Conservation (phyloP, 1,140 invertebrate species). For the Ceratoteleas bidentatus region DNA sequence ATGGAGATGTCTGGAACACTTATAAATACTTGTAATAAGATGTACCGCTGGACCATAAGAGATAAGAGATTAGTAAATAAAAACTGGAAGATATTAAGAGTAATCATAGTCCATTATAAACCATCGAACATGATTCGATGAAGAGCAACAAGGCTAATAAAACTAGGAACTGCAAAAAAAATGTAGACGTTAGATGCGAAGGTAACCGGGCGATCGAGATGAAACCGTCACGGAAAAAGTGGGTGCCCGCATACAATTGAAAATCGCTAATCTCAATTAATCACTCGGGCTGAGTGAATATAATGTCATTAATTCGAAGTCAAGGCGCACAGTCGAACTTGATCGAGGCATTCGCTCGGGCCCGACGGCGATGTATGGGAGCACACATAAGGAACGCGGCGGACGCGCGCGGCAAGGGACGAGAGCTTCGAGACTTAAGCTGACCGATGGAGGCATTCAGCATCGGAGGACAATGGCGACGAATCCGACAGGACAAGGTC, state of each 20-base stretch:
- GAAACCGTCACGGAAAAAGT: constrained; percentile 21
- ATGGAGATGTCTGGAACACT: too few species aligned
- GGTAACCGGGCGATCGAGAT: not conserved
- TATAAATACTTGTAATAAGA: too few species aligned
- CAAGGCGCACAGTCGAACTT: constrained; percentile 40
- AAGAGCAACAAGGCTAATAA: too few species aligned
- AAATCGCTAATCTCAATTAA: constrained; percentile 50
- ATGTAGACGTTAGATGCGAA: too few species aligned
- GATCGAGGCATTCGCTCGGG: constrained; percentile 38
- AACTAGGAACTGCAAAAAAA: too few species aligned
- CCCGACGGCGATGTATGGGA: constrained; percentile 50
- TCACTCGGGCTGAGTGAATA: constrained; percentile 58
- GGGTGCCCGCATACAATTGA: constrained; percentile 16
- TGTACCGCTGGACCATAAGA: too few species aligned
- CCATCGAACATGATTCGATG: too few species aligned
- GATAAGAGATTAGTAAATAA: too few species aligned
- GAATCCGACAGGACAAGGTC: constrained; percentile 75
- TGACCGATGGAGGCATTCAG: constrained; percentile 69
- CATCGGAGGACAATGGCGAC: constrained; percentile 74
- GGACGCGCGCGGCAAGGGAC: constrained; percentile 45
- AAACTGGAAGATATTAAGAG: too few species aligned
- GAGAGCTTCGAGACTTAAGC: constrained; percentile 54
- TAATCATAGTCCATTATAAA: too few species aligned
- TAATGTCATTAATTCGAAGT: constrained; percentile 57
- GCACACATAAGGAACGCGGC: constrained; percentile 42